These are phyloP conservation scores for Drosophila gaucha DNA, from an alignment of 2,888 invertebrate species.

Conservation along the genomic window DNA sequence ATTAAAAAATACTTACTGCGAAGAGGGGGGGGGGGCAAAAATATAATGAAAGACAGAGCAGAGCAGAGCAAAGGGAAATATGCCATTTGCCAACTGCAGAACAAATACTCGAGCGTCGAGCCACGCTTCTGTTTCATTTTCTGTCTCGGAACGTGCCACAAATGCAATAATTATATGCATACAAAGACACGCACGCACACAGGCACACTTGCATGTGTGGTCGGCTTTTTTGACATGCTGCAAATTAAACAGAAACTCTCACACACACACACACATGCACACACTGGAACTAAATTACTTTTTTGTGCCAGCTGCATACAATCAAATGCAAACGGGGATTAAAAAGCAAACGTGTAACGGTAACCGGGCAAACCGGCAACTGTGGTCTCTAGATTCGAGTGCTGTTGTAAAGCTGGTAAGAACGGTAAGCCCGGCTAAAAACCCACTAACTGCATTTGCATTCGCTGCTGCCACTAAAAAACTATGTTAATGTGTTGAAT, in stretches of 20 bases:
- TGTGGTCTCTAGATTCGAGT: constrained; percentile 35
- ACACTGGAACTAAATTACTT: constrained; percentile 72
- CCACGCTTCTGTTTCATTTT: constrained; percentile 32
- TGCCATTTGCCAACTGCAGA: constrained; percentile 74
- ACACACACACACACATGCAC: constrained; percentile 25
- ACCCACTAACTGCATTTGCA: constrained; percentile 71
- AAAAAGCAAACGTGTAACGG: constrained; percentile 69
- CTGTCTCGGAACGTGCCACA: constrained; percentile 72
- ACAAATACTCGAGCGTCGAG: constrained; percentile 58
- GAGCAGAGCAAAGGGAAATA: constrained; percentile 63
- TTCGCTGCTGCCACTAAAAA: constrained; percentile 34
- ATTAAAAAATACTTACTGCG: constrained; percentile 76
- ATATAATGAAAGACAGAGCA: constrained; percentile 53
- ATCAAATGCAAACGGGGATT: constrained; percentile 78
- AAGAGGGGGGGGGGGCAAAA: constrained; percentile 31
- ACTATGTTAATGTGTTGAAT: constrained; percentile 75
- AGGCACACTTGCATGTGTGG: constrained; percentile 34
- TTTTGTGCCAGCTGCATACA: constrained; percentile 71
- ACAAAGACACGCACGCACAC: constrained; percentile 53
- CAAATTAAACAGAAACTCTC: constrained; percentile 69
- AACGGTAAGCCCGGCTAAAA: constrained; percentile 53
- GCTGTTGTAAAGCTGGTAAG: constrained; percentile 59
- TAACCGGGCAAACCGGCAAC: constrained; percentile 42
- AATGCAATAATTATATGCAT: constrained; percentile 80
- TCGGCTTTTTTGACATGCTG: constrained; percentile 76